A percentile compares a stretch with the other conserved stretches of the same genome.
These are phyloP conservation scores for Wasmannia auropunctata DNA, from an alignment of 1,140 invertebrate species.

Conservation along the genomic window DNA sequence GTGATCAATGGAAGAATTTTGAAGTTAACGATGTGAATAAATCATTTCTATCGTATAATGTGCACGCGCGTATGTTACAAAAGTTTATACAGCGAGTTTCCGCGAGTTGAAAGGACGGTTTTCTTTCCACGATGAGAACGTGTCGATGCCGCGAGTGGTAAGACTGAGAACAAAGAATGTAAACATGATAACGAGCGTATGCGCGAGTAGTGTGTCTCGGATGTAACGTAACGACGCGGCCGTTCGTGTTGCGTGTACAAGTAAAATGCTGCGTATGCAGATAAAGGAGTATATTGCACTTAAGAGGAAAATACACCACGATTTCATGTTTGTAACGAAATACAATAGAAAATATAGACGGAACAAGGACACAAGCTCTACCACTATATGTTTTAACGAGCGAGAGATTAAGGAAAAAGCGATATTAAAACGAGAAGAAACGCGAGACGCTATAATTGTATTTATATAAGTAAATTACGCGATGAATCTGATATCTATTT, in stretches of 20 bases:
- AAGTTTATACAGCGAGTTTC: not conserved
- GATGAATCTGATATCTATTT: not conserved
- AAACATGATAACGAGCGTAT: conserved; percentile 66
- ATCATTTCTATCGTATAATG: not conserved
- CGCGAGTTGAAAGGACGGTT: conserved; percentile 19
- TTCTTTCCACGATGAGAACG: conserved; percentile 46
- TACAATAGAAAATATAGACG: not conserved
- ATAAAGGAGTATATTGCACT: conserved; percentile 4
- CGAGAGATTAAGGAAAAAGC: not conserved
- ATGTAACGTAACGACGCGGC: conserved; percentile 1
- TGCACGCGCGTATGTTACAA: not conserved
- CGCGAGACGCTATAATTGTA: not conserved
- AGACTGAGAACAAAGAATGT: conserved; percentile 71
- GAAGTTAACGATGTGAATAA: conserved; percentile 4
- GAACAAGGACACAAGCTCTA: not conserved
- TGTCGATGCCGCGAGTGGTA: conserved; percentile 45
- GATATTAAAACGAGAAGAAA: not conserved
- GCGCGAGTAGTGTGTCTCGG: not conserved
- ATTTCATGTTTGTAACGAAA: not conserved
- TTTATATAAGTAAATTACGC: not conserved
- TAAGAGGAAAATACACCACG: not conserved
- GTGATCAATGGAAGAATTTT: too few relatives aligned
- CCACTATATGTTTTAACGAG: not conserved
- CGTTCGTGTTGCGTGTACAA: not conserved
- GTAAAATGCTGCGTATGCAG: not conserved